Conservation (phyloP, 2,113 vertebrate genomes). For the Euleptes europaea region DNA sequence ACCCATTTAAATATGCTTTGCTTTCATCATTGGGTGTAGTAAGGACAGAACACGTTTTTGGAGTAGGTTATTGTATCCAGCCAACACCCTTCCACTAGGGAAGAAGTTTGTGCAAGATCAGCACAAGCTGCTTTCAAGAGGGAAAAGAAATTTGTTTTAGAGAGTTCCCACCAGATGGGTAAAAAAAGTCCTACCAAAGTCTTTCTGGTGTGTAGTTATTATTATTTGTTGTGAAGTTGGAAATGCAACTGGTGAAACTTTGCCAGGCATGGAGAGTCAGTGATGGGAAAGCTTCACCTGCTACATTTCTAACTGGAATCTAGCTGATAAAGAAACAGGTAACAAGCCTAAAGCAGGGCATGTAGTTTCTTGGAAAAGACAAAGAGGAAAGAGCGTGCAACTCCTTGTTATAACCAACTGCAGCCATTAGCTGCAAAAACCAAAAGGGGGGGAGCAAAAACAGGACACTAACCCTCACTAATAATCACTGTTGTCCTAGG, state of each 20-base stretch:
- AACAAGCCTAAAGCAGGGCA: not conserved
- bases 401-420: not conserved
- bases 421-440: not conserved
- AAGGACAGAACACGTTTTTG: slow-evolving; percentile 52
- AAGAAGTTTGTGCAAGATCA: slow-evolving; percentile 61
- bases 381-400: not conserved
- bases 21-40: slow-evolving; percentile 64
- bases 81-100: slow-evolving; percentile 55
- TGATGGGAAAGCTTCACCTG: not conserved
- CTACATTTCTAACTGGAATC: not conserved
- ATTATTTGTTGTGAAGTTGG: slow-evolving; percentile 9
- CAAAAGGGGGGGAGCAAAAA: not conserved
- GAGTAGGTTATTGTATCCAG: slow-evolving; percentile 48
- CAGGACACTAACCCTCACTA: not conserved
- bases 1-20: slow-evolving; percentile 50
- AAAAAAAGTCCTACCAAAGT: not conserved
- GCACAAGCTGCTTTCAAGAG: slow-evolving; percentile 53
- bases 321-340: not conserved
- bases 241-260: not conserved
- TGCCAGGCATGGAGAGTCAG: slow-evolving; percentile 7
- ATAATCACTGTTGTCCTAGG: not conserved
- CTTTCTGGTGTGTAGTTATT: not conserved
- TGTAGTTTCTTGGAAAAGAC: too few species aligned
- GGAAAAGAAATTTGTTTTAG: slow-evolving; percentile 28
- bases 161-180: slow-evolving; percentile 30